Percentiles rank a stretch among this genome's conserved stretches.
Evolutionary conservation across 2,113 vertebrate genomes (phyloP).

Genomic region (Tragulus kanchil): DNA sequence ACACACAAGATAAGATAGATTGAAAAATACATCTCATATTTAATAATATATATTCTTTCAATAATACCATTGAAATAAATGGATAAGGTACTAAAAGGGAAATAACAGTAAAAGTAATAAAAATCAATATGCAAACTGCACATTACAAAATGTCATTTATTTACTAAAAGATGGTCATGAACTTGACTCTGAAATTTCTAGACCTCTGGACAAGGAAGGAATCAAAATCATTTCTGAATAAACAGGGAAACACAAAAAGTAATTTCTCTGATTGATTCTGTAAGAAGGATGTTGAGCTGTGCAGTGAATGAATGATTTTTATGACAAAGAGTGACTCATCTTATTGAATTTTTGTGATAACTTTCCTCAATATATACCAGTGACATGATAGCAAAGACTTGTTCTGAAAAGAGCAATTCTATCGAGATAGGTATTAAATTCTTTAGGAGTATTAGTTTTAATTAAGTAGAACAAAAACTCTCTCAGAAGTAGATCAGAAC

Average conservation of each 20-base stretch:
- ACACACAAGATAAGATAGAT: neutral
- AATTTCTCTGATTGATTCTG: neutral
- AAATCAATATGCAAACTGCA: neutral
- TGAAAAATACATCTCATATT: neutral
- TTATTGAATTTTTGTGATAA: neutral
- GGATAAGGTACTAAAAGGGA: neutral
- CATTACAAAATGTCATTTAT: neutral
- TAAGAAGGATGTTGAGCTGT: neutral
- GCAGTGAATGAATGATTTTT: neutral
- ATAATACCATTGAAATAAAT: neutral
- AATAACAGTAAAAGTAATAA: neutral
- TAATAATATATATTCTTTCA: neutral
- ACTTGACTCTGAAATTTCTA: conserved; percentile 45
- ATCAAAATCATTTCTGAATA: neutral
- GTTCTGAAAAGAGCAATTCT: neutral
- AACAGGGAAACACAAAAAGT: neutral
- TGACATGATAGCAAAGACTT: neutral
- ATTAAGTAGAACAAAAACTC: conserved; percentile 42
- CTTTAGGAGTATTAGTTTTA: neutral
- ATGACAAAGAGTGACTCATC: neutral
- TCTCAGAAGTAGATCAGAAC: neutral
- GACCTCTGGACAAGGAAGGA: neutral
- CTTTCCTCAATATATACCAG: neutral
- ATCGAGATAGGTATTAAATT: neutral
- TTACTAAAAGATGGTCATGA: neutral